Evolutionary conservation across 2,113 vertebrate genomes (phyloP), one percentile per base, ranked within the genome.

Genomic region (Muntiacus reevesi): DNA sequence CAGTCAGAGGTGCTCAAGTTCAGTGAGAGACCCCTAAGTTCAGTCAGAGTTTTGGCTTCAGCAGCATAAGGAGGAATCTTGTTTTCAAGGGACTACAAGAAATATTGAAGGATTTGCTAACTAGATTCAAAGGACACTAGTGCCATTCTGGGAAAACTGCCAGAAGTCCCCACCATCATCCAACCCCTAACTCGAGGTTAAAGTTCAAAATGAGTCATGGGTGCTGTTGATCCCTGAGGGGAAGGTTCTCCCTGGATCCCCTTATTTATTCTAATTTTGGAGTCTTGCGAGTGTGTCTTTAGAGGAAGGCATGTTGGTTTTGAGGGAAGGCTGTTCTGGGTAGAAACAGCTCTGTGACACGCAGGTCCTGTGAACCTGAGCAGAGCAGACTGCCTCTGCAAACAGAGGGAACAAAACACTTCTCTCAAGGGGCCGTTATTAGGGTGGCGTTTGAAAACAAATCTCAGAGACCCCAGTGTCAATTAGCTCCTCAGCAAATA

Each of bases 221-320:
- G 1, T 1, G 6, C 25, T 6, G 8, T 6, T n/a, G 9, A 11
- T 12, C 9, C 0, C 6, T 0, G n/a, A 36, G 8, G 7, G 10
- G 2, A 13, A 0, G 4, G 1, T 4, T 33, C 64, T 10, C 4
- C 23, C 21, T 3, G 4, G 40, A 25, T 4, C 2, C 0, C 27
- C 50, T 10, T 14, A 0, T 19, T n/a, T 1, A 21, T 4, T 71
- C 67, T 23, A 40, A 36, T 71, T 6, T 1, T 3, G 40, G 19
- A 14, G 4, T 8, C 71, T 27, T 28, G 0, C 2, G 81, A 13
- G n/a, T 2, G 13, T 17, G 0, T 25, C 27, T 8, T 9, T 30
- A 23, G 28, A 85, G 19, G 47, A n/a, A 13, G 40, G 52, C 27
- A 3, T 21, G 14, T 7, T 2, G 2, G 43, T 25, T 82, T 25